These are phyloP conservation scores for Aplocera efformata DNA, from an alignment of 2,888 invertebrate species.

Conservation along the genomic window DNA sequence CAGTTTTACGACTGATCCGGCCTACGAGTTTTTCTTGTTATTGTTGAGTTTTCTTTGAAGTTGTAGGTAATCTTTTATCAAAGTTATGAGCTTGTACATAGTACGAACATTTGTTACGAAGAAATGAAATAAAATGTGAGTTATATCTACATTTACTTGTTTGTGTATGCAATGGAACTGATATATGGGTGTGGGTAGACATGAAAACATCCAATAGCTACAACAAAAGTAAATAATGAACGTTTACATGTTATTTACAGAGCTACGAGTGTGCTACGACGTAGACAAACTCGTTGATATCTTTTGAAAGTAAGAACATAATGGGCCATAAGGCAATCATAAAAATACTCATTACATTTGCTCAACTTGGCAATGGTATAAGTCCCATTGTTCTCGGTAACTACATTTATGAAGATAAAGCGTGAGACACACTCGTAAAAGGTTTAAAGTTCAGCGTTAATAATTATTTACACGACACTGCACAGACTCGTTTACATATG, in stretches of 20 bases:
- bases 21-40: slow-evolving; percentile 50
- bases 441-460: slow-evolving; percentile 33
- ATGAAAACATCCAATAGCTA: too few species aligned
- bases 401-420: slow-evolving; percentile 28
- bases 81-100: slow-evolving; percentile 11
- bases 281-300: slow-evolving; percentile 4
- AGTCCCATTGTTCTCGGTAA: slow-evolving; percentile 19
- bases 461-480: slow-evolving; percentile 41
- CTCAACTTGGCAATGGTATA: slow-evolving; percentile 20
- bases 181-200: too few species aligned
- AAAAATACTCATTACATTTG: slow-evolving; percentile 15
- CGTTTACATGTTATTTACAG: too few species aligned
- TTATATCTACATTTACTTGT: too few species aligned
- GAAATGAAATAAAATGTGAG: slow-evolving; percentile 8
- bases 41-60: slow-evolving; percentile 43
- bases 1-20: slow-evolving; percentile 69
- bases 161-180: too few species aligned
- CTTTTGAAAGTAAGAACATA: not conserved
- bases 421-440: slow-evolving; percentile 32
- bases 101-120: slow-evolving; percentile 8
- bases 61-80: slow-evolving; percentile 21
- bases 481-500: slow-evolving; percentile 36
- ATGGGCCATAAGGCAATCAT: slow-evolving; percentile 9
- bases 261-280: not conserved
- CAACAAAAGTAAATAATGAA: too few species aligned